Evolutionary conservation across 2,113 vertebrate genomes (phyloP), one percentile per base, ranked within the genome.

Genomic region (Triplophysa siluroides): DNA sequence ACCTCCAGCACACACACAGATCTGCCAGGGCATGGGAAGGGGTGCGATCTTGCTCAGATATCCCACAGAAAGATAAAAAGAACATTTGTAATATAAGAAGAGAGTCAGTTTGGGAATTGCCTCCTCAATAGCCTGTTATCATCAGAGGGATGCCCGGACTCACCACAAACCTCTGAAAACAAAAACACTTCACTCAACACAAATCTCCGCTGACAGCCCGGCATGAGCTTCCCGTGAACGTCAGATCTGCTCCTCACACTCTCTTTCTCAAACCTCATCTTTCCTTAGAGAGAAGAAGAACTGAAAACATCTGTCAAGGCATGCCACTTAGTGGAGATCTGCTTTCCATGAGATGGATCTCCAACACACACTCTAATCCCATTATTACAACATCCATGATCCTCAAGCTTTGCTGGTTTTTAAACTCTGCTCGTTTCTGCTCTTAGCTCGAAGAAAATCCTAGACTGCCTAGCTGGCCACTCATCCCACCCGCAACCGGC

Each of bases 131-230:
- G 33, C 14, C 43, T 61, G 68, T 45, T 43, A 71, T 62, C 45
- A 73, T 79, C 50, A 29, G 76, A 65, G 66, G 41, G 47, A 54
- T 3, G 19, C 47, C 58, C 33, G 65, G 65, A 41, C 72, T 81
- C 69, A 61, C 18, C 52, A 23, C 72, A 79, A 58, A 79, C 66
- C 83, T 82, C 67, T 76, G 61, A 70, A 82, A 61, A 1, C 26
- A 70, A 76, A 82, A 38, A 11, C 23, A 65, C 45, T 23, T 38
- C 66, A 23, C 19, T 71, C 75, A 19, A 61, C 70, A 83, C 80
- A 89, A 88, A 85, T 85, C 69, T 50, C 84, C 77, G 78, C 82
- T 72, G 86, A 83, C 84, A 84, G 74, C 77, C 66, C 33, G 6
- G 61, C 62, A 43, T 65, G 78, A 71, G 68, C 56, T 29, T 63